These are phyloP conservation scores for Mythimna ferrago DNA, from an alignment of 2,888 invertebrate genomes.

Conservation along the genomic window DNA sequence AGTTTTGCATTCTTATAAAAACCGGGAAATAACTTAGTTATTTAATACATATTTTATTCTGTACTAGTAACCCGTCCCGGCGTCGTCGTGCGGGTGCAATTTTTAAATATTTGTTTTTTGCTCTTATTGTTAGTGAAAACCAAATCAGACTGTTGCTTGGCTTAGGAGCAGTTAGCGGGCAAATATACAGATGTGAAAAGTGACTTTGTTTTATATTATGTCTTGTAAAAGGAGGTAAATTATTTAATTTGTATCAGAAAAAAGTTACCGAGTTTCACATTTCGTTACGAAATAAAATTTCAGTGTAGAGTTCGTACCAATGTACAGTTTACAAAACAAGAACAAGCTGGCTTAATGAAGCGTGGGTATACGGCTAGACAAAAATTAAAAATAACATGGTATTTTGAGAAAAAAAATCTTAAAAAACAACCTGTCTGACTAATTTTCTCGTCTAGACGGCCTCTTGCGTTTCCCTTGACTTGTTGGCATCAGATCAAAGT, in stretches of 20 bases:
- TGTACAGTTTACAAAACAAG: background rate
- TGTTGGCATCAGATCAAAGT: constrained; percentile 63
- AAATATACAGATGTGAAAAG: too few relatives aligned
- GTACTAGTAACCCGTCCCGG: background rate
- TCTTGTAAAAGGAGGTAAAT: background rate
- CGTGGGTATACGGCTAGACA: constrained; percentile 35
- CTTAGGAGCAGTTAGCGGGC: too few relatives aligned
- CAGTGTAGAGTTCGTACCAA: background rate
- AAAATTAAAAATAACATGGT: constrained; percentile 17
- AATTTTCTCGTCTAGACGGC: constrained; percentile 31
- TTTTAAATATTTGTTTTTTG: too few relatives aligned
- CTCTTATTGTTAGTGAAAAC: too few relatives aligned
- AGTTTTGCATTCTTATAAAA: background rate
- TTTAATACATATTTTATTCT: constrained; percentile 8
- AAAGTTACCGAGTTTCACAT: background rate
- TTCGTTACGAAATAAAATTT: background rate
- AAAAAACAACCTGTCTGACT: constrained; percentile 19
- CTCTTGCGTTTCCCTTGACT: constrained; percentile 23
- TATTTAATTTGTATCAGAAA: background rate
- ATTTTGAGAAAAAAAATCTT: constrained; percentile 17
- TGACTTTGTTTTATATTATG: too few relatives aligned
- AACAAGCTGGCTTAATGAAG: constrained; percentile 26
- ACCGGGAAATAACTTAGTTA: background rate
- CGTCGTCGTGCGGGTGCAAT: too few relatives aligned
- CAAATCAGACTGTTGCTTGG: too few relatives aligned